Percentiles rank a stretch among this genome's conserved stretches.
Evolutionary conservation across 2,888 invertebrate genomes (phyloP).

Genomic region (Platypus cylindrus): DNA sequence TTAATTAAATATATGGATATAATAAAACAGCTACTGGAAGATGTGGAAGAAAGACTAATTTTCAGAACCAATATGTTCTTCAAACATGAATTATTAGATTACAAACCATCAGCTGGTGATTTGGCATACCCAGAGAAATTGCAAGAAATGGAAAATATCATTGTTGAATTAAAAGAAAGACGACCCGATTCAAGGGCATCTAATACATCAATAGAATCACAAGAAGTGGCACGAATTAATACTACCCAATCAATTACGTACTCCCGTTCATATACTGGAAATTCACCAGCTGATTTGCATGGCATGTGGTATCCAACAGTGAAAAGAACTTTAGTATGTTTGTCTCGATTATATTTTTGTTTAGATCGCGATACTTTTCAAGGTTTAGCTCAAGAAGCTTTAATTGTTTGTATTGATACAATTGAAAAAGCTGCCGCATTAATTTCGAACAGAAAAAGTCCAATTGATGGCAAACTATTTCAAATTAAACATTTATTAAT

Average conservation of each 20-base stretch:
- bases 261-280: conserved; percentile 37
- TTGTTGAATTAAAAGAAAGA: conserved; percentile 27
- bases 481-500: conserved; percentile 96
- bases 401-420: conserved; percentile 83
- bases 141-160: conserved; percentile 80
- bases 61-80: conserved; percentile 92
- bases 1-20: conserved; percentile 64
- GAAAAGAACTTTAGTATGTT: conserved; percentile 81
- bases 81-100: conserved; percentile 77
- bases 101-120: conserved; percentile 87
- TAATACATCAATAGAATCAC: conserved; percentile 54
- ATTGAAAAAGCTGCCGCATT: conserved; percentile 68
- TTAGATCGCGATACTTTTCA: conserved; percentile 93
- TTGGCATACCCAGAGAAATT: conserved; percentile 96
- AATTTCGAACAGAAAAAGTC: conserved; percentile 59
- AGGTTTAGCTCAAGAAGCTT: conserved; percentile 87
- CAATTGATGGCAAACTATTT: conserved; percentile 92
- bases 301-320: conserved; percentile 99
- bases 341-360: conserved; percentile 86
- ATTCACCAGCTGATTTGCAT: conserved; percentile 68
- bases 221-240: conserved; percentile 57
- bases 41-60: conserved; percentile 92
- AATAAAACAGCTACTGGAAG: conserved; percentile 74
- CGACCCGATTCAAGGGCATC: conserved; percentile 60
- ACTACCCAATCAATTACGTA: conserved; percentile 30